Evolutionary conservation across 2,888 invertebrate species (phyloP), one percentile per base, ranked within the genome.

Genomic region (Cephus runcator): DNA sequence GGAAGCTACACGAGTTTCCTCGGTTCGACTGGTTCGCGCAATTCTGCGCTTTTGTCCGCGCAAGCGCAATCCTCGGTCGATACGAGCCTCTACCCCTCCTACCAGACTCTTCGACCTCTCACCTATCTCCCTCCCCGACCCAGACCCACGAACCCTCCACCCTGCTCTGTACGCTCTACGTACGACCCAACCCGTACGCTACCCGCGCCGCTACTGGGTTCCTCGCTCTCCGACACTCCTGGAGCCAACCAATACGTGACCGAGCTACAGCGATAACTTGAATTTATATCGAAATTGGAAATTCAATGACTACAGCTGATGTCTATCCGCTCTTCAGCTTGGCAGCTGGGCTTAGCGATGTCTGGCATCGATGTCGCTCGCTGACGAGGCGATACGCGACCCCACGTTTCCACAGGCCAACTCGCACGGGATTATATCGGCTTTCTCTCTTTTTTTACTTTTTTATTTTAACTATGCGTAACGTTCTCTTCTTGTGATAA

Each of bases 11-110:
- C 71, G 69, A 77, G 77, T 34, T 77, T 69, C 74, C 77, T 71
- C 74, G 74, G 35, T 74, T 34, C 36, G 74, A 36, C 74, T 36
- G 31, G 12, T 74, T 74, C 83, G 84, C 76, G 83, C 86, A 87
- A 88, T 88, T 88, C 86, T 86, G 89, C 88, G 88, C 87, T 89
- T 88, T 85, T 83, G 23, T 83, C 82, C 85, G 85, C 90, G 90
- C 90, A 90, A 87, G 88, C 90, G 89, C 89, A 88, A 87, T 88
- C 82, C 85, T 84, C 85, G 89, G 87, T 90, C 90, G 88, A 89
- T 90, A 88, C 83, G 83, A 79, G 77, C 80, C 75, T 36, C 68
- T 31, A 69, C 69, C 71, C 35, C 71, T 31, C 40, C 31, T 68
- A 69, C 75, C 33, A 34, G 71, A 31, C 33, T 71, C 71, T 71